A percentile compares a stretch with the other conserved stretches of the same genome.
These are phyloP conservation scores for Drosophila tristis DNA, from an alignment of 1,140 invertebrate species.

Conservation along the genomic window DNA sequence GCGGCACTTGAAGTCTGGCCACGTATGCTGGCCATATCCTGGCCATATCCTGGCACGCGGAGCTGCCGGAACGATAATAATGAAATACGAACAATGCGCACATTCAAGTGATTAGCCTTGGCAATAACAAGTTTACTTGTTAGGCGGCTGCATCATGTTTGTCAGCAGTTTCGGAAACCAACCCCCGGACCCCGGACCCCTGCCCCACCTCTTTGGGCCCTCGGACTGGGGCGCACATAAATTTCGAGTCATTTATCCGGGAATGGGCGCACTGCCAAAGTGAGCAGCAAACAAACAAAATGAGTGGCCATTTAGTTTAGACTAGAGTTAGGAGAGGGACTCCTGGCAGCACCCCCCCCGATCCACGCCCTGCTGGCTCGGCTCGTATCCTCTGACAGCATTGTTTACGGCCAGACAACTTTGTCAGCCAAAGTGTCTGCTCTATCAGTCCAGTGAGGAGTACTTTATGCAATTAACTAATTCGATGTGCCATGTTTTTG, in stretches of 20 bases:
- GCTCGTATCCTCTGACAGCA: constrained; percentile 20
- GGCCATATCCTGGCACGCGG: not conserved
- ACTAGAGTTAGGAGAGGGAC: constrained; percentile 44
- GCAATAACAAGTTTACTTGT: constrained; percentile 60
- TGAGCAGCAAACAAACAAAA: constrained; percentile 65
- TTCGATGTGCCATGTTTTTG: constrained; percentile 62
- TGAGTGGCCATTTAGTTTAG: constrained; percentile 65
- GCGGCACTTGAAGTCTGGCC: no score
- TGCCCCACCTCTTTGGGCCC: not conserved
- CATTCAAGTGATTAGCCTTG: constrained; percentile 52
- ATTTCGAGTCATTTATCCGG: constrained; percentile 66
- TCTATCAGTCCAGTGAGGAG: constrained; percentile 44
- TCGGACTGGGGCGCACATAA: constrained; percentile 42
- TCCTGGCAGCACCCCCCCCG: not conserved
- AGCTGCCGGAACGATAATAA: constrained; percentile 12
- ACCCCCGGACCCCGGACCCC: not conserved
- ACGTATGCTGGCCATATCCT: not conserved
- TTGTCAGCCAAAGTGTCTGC: constrained; percentile 53
- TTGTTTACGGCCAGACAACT: constrained; percentile 67
- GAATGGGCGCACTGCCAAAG: constrained; percentile 63
- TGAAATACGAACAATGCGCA: constrained; percentile 54
- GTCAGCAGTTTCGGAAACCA: constrained; percentile 40
- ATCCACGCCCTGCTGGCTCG: not conserved
- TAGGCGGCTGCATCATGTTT: constrained; percentile 48
- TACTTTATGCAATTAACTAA: constrained; percentile 77